Base-by-base conservation (phyloP, 2,113 vertebrate genomes). In the Brachyhypopomus gauderio region DNA sequence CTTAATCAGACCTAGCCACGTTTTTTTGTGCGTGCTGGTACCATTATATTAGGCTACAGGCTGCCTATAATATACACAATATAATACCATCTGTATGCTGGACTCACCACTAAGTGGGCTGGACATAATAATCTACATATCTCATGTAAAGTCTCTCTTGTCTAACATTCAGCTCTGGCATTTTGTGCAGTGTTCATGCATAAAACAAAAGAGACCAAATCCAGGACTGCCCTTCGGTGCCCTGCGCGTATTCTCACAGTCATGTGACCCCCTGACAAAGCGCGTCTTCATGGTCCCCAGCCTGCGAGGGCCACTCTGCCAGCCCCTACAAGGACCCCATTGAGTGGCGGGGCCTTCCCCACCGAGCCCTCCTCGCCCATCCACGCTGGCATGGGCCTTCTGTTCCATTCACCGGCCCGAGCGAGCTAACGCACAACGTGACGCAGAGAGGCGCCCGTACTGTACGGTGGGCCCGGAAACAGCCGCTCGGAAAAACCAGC, bases 261-360 rank as follows among this genome's bases (percentile, higher is more conserved):
- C 82, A 86, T 78, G 80, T 84, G 79, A 84, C 60, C 25, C 20
- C 14, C 52, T 69, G 38, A 86, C 85, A 86, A 86, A 77, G 85
- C 70, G 1, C 56, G 73, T 81, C 66, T 84, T 86, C 72, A 82
- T 74, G 36, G 52, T 16, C n/a, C n/a, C 55, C 72, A 63, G 55
- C 79, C 66, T 75, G 74, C 66, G 12, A 62, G 70, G 71, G 72
- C 76, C 64, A 81, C 75, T 82, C 71, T 72, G 70, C 20, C 58
- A 34, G 75, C 60, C 72, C 36, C 58, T 27, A 84, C 75, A 86
- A 84, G 79, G 52, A 20, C 19, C 64, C 70, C 72, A 79, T 82
- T 83, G 45, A 83, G 48, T 22, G 52, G 12, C 9, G 63, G 48
- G 77, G 17, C 71, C 71, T 55, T 66, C 60, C 45, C 70, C 48